Evolutionary conservation across 2,888 invertebrate species (phyloP).

Genomic region (Abrostola triplasia): DNA sequence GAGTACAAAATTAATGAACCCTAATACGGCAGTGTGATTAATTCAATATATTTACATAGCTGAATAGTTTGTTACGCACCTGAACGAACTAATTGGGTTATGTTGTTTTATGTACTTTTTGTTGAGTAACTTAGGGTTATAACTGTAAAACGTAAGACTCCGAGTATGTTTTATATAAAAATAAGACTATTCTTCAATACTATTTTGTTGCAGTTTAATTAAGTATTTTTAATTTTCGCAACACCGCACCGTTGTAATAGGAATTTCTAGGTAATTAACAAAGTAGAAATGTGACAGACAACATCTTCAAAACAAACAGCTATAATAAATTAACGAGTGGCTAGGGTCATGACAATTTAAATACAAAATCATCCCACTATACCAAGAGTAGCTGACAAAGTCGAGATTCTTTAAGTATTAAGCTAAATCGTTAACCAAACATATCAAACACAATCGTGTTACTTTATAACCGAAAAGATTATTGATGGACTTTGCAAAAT

Average conservation of each 20-base stretch:
- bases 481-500: constrained; percentile 37
- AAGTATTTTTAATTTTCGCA: too few relatives aligned
- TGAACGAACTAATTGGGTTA: constrained; percentile 22
- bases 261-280: too few relatives aligned
- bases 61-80: constrained; percentile 23
- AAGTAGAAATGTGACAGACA: too few relatives aligned
- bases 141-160: neutral
- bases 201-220: too few relatives aligned
- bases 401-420: neutral
- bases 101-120: constrained; percentile 9
- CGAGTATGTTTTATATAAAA: too few relatives aligned
- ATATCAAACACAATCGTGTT: constrained; percentile 10
- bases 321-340: too few relatives aligned
- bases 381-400: too few relatives aligned
- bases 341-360: too few relatives aligned
- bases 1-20: constrained; percentile 26
- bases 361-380: too few relatives aligned
- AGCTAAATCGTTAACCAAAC: neutral
- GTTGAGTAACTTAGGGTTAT: neutral
- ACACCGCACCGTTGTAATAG: too few relatives aligned
- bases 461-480: constrained; percentile 34
- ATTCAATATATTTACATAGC: constrained; percentile 29
- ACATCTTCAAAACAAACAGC: too few relatives aligned
- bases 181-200: too few relatives aligned
- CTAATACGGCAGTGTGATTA: constrained; percentile 19